phyloP scores from a whole-genome alignment of 2,888 invertebrate genomes.

The Agapetus fuscipes region DNA sequence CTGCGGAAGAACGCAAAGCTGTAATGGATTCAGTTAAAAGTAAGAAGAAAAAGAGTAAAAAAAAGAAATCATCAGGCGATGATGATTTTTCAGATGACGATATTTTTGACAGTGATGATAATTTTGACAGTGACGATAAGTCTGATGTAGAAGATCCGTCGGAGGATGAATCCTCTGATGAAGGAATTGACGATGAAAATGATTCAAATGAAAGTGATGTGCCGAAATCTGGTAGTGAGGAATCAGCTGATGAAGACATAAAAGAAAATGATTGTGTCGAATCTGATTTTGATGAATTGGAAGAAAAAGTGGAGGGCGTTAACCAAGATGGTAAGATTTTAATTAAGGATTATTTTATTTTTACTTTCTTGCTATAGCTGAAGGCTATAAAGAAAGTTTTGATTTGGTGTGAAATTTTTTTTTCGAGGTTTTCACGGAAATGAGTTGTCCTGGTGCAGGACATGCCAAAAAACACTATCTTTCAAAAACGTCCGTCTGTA shows the following conservation, averaged over 20 bases:
- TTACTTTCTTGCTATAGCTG: no score
- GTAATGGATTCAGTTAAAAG: slow-evolving; percentile 22
- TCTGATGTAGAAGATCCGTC: slow-evolving; percentile 18
- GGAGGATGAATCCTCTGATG: slow-evolving; percentile 14
- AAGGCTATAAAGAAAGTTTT: no score
- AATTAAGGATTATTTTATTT: background rate
- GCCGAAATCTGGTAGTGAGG: slow-evolving; percentile 10
- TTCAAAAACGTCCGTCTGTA: no score
- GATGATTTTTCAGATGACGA: slow-evolving; percentile 21
- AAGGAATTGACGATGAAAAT: slow-evolving; percentile 15
- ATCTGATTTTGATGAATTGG: slow-evolving; percentile 23
- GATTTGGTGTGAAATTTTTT: no score
- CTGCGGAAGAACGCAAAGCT: slow-evolving; percentile 27
- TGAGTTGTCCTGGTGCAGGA: no score
- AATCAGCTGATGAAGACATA: background rate
- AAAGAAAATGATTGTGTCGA: slow-evolving; percentile 5
- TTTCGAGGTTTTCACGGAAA: no score
- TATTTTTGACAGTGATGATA: slow-evolving; percentile 17
- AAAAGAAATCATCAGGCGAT: slow-evolving; percentile 15
- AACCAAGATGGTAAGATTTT: slow-evolving; percentile 22
- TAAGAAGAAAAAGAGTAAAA: slow-evolving; percentile 20
- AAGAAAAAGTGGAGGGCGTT: slow-evolving; percentile 22
- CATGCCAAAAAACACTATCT: no score
- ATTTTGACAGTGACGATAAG: slow-evolving; percentile 29
- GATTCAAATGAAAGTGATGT: slow-evolving; percentile 19